Percentiles rank a stretch among this genome's conserved stretches.
Evolutionary conservation across 2,888 invertebrate species (phyloP).

Genomic region (Spilosoma lubricipeda): DNA sequence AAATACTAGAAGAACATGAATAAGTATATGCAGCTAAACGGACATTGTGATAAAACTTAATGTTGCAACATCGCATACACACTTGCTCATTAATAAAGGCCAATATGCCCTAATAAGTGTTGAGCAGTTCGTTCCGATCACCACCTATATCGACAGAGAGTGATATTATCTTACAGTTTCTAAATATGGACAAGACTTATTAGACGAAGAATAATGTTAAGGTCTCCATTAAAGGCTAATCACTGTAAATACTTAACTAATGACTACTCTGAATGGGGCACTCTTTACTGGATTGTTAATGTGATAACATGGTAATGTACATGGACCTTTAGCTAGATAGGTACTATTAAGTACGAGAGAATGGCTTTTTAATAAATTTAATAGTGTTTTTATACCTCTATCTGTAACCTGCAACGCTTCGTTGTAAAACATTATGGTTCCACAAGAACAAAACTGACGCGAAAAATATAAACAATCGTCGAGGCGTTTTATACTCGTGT

Average conservation of each 20-base stretch:
- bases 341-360: background rate
- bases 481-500: too few relatives aligned
- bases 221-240: conserved; percentile 13
- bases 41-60: background rate
- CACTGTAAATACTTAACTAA: conserved; percentile 21
- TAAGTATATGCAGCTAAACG: background rate
- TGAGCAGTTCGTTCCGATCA: conserved; percentile 2
- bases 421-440: background rate
- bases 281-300: background rate
- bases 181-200: conserved; percentile 17
- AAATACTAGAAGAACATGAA: background rate
- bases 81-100: background rate
- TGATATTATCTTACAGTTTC: conserved; percentile 15
- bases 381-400: background rate
- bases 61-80: background rate
- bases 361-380: background rate
- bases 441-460: background rate
- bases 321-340: background rate
- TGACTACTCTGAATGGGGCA: conserved; percentile 8
- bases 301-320: background rate
- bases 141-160: background rate
- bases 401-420: background rate
- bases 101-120: conserved; percentile 4
- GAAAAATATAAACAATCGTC: background rate
- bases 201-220: conserved; percentile 17